Percentiles rank a stretch among this genome's conserved stretches.
These are phyloP conservation scores for Galagoides demidoff DNA, from an alignment of 2,797 vertebrate species.

Conservation along the genomic window DNA sequence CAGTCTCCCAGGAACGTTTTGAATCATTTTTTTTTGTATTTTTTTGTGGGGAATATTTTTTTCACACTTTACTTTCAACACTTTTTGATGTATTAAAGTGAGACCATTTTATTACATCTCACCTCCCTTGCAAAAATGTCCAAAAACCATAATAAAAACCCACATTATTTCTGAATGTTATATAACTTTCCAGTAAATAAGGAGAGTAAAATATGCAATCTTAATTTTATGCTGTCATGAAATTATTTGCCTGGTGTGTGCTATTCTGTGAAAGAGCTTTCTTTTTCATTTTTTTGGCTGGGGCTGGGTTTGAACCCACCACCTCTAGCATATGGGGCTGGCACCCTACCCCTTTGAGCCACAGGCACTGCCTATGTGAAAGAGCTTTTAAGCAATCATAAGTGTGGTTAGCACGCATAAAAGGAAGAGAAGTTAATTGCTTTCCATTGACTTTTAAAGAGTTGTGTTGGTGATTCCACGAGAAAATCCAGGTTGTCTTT, in stretches of 20 bases:
- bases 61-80: conserved; percentile 20
- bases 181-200: conserved; percentile 22
- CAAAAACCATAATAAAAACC: conserved; percentile 13
- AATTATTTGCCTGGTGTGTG: not conserved
- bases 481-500: conserved; percentile 26
- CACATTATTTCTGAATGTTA: not conserved
- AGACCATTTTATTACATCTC: conserved; percentile 28
- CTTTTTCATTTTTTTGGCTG: not conserved
- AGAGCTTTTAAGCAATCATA: not conserved
- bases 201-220: not conserved
- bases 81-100: conserved; percentile 21
- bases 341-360: too few relatives aligned
- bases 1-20: not conserved
- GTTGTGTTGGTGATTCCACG: not conserved
- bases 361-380: not conserved
- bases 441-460: not conserved
- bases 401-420: not conserved
- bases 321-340: too few relatives aligned
- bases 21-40: not conserved
- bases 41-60: not conserved
- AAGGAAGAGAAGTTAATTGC: not conserved
- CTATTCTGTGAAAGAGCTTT: not conserved
- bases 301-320: too few relatives aligned
- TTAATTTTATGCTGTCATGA: not conserved
- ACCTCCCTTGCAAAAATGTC: not conserved